Evolutionary conservation across 2,797 vertebrate genomes (phyloP), one percentile per base, ranked within the genome.

Genomic region (Halcyon smyrnensis): DNA sequence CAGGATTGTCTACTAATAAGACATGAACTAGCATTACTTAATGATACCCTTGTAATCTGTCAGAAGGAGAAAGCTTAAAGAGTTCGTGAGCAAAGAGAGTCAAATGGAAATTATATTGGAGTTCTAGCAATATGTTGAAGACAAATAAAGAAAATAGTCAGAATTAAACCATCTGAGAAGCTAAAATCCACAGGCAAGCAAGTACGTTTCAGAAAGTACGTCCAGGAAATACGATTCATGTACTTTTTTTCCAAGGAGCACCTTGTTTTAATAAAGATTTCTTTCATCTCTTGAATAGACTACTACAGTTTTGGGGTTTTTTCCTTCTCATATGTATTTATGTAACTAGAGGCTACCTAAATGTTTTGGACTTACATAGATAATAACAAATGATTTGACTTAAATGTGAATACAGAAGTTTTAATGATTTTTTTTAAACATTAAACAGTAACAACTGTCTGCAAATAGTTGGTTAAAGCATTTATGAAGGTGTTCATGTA

Each of bases 11-110:
- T 94, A 39, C 95, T 93, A 95, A 94, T 82, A 95, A 95, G 79
- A 88, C 93, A 95, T 95, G 95, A 95, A 96, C 93, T 93, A 93
- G 94, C 93, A 96, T 95, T 95, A 95, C 89, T 96, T 96, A 96
- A 95, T 84, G 93, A 86, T 84, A 93, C 82, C 54, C 69, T 95
- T 92, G 94, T 90, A 95, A 95, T 90, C 89, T 93, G 83, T 77
- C 94, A 96, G 70, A 91, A 94, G 86, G 34, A 78, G 94, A 88
- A 90, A 93, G 85, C 46, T 90, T 82, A 93, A 93, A 82, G 82
- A 87, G 85, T 25, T 93, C 67, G 63, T 21, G 54, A 90, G 85
- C 46, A 93, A 62, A 89, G 88, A 80, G 60, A 90, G 74, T 74
- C 36, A 79, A 92, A 89, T 70, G 80, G 80, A 96, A 96, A 96